Percentiles rank a stretch among this genome's conserved stretches.
These are phyloP conservation scores for Callyntrura guangdongensis DNA, from an alignment of 2,888 invertebrate species.

Conservation along the genomic window DNA sequence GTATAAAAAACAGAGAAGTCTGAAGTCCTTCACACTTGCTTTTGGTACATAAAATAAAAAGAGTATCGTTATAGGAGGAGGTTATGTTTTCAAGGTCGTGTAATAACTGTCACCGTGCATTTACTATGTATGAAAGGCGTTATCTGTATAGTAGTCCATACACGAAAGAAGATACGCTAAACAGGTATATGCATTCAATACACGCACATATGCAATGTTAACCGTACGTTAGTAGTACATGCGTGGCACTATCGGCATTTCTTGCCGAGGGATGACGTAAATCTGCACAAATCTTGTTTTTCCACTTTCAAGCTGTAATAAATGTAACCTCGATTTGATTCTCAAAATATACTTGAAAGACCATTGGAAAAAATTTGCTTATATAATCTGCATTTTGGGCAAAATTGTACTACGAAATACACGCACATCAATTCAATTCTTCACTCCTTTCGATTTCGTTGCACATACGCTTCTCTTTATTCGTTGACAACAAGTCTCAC, in stretches of 20 bases:
- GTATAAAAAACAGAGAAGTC: constrained; percentile 26
- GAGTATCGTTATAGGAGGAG: constrained; percentile 7
- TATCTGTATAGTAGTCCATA: background rate
- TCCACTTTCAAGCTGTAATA: constrained; percentile 78
- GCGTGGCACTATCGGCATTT: too few species aligned
- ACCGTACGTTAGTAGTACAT: too few species aligned
- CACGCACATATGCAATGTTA: too few species aligned
- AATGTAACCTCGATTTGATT: constrained; percentile 73
- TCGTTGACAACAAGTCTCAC: background rate
- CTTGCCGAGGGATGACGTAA: too few species aligned
- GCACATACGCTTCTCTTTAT: too few species aligned
- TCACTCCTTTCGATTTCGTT: too few species aligned
- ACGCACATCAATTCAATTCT: too few species aligned
- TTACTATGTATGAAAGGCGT: constrained; percentile 1
- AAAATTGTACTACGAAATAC: too few species aligned
- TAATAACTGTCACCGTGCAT: constrained; percentile 45
- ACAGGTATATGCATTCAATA: too few species aligned
- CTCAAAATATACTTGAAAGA: constrained; percentile 54
- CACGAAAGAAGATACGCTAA: too few species aligned
- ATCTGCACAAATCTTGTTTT: constrained; percentile 75
- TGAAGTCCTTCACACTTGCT: constrained; percentile 45
- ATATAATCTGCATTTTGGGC: too few species aligned
- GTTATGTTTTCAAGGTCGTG: constrained; percentile 62
- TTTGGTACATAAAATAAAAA: constrained; percentile 24
- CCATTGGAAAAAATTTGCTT: constrained; percentile 5